phyloP scores from a whole-genome alignment of 2,888 invertebrate species.

The Clunio marinus region DNA sequence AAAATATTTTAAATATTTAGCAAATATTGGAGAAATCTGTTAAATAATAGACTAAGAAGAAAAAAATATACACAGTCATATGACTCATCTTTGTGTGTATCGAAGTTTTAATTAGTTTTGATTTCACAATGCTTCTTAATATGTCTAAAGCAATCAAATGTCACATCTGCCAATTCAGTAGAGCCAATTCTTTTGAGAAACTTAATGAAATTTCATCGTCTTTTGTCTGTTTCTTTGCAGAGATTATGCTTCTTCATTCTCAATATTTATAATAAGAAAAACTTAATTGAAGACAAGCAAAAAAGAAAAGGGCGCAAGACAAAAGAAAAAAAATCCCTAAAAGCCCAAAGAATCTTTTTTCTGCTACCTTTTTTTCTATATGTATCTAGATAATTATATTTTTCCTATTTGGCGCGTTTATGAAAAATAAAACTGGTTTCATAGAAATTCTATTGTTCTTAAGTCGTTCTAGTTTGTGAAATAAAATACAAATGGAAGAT shows the following conservation, averaged over 20 bases:
- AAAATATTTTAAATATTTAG: neutral
- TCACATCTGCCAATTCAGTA: conserved; percentile 11
- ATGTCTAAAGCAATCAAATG: neutral
- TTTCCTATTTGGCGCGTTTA: neutral
- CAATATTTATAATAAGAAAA: conserved; percentile 13
- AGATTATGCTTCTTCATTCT: neutral
- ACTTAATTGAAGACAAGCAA: conserved; percentile 1
- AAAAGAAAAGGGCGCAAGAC: conserved; percentile 6
- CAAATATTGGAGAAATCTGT: too few relatives aligned
- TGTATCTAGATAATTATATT: neutral
- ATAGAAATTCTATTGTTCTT: too few relatives aligned
- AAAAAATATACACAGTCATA: neutral
- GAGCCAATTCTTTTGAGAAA: neutral
- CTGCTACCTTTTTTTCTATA: conserved; percentile 12
- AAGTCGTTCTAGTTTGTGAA: too few relatives aligned
- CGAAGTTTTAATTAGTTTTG: neutral
- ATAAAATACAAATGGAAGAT: too few relatives aligned
- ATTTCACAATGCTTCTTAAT: neutral
- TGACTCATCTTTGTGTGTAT: neutral
- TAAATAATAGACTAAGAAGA: too few relatives aligned
- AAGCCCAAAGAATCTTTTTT: too few relatives aligned
- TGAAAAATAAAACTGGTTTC: too few relatives aligned
- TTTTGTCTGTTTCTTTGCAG: neutral
- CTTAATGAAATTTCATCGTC: neutral
- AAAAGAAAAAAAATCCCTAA: neutral